Percentiles rank a stretch among this genome's conserved stretches.
These are phyloP conservation scores for Mallotus villosus DNA, from an alignment of 2,797 vertebrate genomes.

Conservation along the genomic window DNA sequence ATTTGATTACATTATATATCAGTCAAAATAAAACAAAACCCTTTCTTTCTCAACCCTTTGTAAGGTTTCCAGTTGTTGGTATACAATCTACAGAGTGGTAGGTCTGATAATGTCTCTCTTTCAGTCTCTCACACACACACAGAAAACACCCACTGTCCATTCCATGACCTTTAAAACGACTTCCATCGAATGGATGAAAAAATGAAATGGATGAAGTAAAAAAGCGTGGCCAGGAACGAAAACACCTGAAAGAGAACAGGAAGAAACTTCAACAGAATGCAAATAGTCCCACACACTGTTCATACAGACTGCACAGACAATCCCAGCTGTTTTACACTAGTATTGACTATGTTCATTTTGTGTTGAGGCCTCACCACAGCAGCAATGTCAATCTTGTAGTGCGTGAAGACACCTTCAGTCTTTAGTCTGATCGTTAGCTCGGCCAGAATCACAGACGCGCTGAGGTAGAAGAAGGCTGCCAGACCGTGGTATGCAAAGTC, in stretches of 20 bases:
- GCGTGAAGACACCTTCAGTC: rapidly evolving
- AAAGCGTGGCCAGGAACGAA: not conserved
- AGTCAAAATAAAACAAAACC: not conserved
- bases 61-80: not conserved
- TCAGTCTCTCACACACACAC: not conserved
- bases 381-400: slow-evolving; percentile 70
- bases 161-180: not conserved
- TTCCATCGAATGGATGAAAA: slow-evolving; percentile 4
- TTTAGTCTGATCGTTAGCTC: slow-evolving; percentile 21
- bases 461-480: slow-evolving; percentile 73
- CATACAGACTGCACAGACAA: not conserved
- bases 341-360: not conserved
- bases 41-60: not conserved
- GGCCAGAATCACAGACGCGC: slow-evolving; percentile 68
- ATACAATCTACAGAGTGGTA: no score
- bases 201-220: slow-evolving; percentile 7
- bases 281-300: not conserved
- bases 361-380: slow-evolving; percentile 68
- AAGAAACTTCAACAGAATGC: not conserved
- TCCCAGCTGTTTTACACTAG: not conserved
- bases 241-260: not conserved
- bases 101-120: not conserved
- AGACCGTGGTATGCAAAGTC: slow-evolving; percentile 71
- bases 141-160: not conserved
- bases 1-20: not conserved